These are phyloP conservation scores for Ardeotis arabs DNA, from an alignment of 2,113 vertebrate genomes.

Conservation along the genomic window DNA sequence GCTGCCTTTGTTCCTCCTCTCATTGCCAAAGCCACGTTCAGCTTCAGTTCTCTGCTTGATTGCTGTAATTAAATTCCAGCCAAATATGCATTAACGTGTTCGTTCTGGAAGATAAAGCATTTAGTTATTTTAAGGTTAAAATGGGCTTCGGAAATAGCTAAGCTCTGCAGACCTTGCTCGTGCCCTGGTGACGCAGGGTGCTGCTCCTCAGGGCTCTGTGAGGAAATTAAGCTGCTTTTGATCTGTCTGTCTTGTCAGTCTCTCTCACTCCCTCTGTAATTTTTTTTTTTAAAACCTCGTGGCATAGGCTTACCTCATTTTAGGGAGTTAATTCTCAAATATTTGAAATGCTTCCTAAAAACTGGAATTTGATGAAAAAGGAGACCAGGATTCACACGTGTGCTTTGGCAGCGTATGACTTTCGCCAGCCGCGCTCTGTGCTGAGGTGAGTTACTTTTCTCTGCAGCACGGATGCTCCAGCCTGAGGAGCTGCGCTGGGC, in stretches of 20 bases:
- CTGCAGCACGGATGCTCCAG: not conserved
- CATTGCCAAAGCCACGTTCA: slow-evolving; percentile 15
- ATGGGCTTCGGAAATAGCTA: not conserved
- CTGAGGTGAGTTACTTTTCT: not conserved
- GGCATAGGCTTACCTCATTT: not conserved
- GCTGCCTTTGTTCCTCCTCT: slow-evolving; percentile 15
- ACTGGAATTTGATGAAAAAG: not conserved
- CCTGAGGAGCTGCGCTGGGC: not conserved
- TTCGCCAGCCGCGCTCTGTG: not conserved
- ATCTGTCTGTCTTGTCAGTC: not conserved
- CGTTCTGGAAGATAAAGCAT: not conserved
- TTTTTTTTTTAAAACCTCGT: not conserved
- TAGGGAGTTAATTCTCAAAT: not conserved
- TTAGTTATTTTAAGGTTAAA: not conserved
- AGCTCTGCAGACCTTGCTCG: not conserved
- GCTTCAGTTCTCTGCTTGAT: slow-evolving; percentile 5
- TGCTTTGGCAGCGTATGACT: not conserved
- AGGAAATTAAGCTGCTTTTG: not conserved
- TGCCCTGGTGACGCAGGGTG: not conserved
- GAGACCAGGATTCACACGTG: fast-evolving
- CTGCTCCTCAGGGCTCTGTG: not conserved
- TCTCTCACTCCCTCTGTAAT: not conserved
- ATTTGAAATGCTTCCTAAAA: not conserved
- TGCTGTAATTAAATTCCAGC: slow-evolving; percentile 6
- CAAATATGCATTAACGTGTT: not conserved